Conservation (phyloP, 2,888 invertebrate genomes). For the Polietes domitor region DNA sequence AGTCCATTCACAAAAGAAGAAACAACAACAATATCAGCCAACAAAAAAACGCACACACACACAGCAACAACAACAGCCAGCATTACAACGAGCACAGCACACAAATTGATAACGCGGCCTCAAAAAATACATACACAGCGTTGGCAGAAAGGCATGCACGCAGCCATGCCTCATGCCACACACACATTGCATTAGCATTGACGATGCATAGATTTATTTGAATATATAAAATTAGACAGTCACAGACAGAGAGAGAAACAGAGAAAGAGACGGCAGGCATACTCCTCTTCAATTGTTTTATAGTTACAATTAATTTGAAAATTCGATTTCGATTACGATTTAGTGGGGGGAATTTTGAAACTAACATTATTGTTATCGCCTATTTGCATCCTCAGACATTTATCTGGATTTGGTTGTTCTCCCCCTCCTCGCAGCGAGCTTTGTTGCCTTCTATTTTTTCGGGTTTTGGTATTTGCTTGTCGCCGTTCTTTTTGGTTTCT, state of each 20-base stretch:
- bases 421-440: not conserved
- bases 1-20: no score
- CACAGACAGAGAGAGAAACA: no score
- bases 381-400: conserved; percentile 62
- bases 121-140: no score
- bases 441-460: not conserved
- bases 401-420: not conserved
- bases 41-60: no score
- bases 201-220: no score
- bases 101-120: no score
- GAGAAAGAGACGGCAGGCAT: no score
- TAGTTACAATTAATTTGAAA: not conserved
- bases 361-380: conserved; percentile 64
- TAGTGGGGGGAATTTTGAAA: conserved; percentile 24
- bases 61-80: no score
- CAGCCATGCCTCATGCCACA: not conserved
- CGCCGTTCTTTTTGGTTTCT: not conserved
- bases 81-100: no score
- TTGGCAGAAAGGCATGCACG: not conserved
- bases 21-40: no score
- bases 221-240: no score
- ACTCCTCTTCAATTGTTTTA: conserved; percentile 7
- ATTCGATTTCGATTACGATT: not conserved
- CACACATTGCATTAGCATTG: no score
- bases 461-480: not conserved